Conservation (phyloP, 2,113 vertebrate species). For the Oryzias melastigma region DNA sequence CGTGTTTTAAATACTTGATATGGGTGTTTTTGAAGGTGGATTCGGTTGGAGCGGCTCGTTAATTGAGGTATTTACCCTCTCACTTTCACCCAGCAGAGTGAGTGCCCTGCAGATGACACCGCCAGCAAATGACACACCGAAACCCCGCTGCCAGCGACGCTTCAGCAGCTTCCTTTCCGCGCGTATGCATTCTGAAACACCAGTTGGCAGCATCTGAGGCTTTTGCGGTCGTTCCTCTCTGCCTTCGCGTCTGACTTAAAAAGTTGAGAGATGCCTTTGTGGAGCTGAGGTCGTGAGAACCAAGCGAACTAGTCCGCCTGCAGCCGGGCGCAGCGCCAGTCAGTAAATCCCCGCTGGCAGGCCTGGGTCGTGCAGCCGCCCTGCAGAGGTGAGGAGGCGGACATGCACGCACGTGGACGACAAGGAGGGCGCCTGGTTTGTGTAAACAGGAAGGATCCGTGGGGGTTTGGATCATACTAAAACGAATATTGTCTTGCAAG, state of each 20-base stretch:
- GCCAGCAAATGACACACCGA: slow-evolving; percentile 28
- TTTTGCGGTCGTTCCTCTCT: slow-evolving; percentile 62
- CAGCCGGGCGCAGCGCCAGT: slow-evolving; percentile 80
- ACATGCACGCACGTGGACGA: slow-evolving; percentile 65
- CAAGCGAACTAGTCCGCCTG: slow-evolving; percentile 79
- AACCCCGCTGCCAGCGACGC: slow-evolving; percentile 27
- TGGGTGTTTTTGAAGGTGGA: background rate
- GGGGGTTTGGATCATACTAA: slow-evolving; percentile 22
- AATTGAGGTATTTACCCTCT: slow-evolving; percentile 43
- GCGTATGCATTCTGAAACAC: slow-evolving; percentile 57
- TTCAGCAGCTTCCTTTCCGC: slow-evolving; percentile 40
- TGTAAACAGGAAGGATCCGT: slow-evolving; percentile 54
- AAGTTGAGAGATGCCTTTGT: slow-evolving; percentile 77
- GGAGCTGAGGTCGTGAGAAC: slow-evolving; percentile 87
- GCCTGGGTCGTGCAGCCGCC: slow-evolving; percentile 58
- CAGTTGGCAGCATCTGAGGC: slow-evolving; percentile 73
- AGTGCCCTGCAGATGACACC: slow-evolving; percentile 66
- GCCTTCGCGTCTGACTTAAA: slow-evolving; percentile 72
- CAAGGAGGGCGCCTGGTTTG: slow-evolving; percentile 52
- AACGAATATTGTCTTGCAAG: no score
- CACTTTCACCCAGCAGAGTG: slow-evolving; percentile 29
- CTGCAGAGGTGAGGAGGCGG: slow-evolving; percentile 73
- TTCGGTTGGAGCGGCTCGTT: slow-evolving; percentile 23
- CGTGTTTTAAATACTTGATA: no score
- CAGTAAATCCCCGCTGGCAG: slow-evolving; percentile 81